Conservation (phyloP, 64 coral and sea anemone genomes). For the Pocillopora verrucosa region DNA sequence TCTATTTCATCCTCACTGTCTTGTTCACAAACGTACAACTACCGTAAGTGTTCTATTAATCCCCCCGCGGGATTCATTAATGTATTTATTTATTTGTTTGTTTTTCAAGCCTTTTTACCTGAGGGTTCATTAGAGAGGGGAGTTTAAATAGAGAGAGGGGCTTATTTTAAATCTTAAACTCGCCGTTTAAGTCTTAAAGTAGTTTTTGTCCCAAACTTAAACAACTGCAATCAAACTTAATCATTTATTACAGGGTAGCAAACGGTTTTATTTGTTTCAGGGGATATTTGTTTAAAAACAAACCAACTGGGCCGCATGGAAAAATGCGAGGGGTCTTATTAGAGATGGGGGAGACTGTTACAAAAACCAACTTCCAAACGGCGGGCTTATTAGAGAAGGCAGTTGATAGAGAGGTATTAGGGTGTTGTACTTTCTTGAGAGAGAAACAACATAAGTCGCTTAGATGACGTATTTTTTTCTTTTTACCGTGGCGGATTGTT, state of each 20-base stretch:
- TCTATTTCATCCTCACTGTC: background rate
- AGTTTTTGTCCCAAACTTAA: too few species aligned
- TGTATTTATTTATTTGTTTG: too few species aligned
- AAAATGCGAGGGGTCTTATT: background rate
- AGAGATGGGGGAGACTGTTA: background rate
- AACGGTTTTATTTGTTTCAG: background rate
- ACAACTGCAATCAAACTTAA: background rate
- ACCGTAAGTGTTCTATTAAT: too few species aligned
- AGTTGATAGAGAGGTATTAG: constrained; percentile 4
- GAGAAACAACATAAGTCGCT: constrained; percentile 31
- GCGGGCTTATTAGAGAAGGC: constrained; percentile 1
- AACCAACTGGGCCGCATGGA: too few species aligned
- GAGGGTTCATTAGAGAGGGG: too few species aligned
- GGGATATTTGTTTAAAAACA: background rate
- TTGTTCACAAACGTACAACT: too few species aligned
- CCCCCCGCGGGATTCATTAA: too few species aligned
- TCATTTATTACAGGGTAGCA: background rate
- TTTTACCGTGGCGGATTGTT: background rate
- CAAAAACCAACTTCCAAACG: constrained; percentile 1
- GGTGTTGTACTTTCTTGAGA: constrained; percentile 17
- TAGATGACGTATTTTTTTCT: background rate
- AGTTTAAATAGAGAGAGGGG: too few species aligned
- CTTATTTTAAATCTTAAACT: too few species aligned
- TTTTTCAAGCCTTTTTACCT: too few species aligned
- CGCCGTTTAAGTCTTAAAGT: too few species aligned